A percentile compares a stretch with the other conserved stretches of the same genome.
Conservation (phyloP, 1,140 invertebrate species). For the Frieseomelitta varia region DNA sequence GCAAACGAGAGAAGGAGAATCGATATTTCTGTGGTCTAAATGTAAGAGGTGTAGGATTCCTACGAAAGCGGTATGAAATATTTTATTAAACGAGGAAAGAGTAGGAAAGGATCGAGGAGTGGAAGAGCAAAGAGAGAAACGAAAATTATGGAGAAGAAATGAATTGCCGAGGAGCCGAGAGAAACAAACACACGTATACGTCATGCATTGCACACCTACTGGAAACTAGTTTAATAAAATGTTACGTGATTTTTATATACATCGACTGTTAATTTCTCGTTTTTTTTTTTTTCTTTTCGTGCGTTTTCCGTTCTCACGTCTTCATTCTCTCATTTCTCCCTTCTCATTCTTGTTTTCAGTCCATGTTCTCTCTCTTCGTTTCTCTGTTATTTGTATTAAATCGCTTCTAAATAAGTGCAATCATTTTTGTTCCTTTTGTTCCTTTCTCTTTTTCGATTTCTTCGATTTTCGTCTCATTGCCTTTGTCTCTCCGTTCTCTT, state of each 20-base stretch:
- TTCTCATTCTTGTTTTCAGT: neutral
- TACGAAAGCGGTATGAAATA: slow-evolving; percentile 75
- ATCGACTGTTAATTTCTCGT: slow-evolving; percentile 72
- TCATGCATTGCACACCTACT: slow-evolving; percentile 68
- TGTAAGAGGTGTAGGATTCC: slow-evolving; percentile 45
- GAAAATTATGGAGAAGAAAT: no score
- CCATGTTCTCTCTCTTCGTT: neutral
- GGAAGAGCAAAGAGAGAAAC: neutral
- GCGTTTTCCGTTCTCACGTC: slow-evolving; percentile 28
- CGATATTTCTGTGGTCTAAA: slow-evolving; percentile 43
- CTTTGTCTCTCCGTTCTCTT: neutral
- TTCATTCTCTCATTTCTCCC: slow-evolving; percentile 26
- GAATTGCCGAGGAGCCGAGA: slow-evolving; percentile 44
- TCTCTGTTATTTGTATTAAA: no score
- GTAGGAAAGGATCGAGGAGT: neutral
- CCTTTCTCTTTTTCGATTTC: neutral
- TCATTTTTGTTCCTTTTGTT: neutral
- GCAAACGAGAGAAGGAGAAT: neutral
- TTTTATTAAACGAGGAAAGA: slow-evolving; percentile 64
- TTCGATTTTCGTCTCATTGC: neutral
- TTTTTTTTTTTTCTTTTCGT: slow-evolving; percentile 61
- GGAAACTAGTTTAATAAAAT: slow-evolving; percentile 78
- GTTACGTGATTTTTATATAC: slow-evolving; percentile 78
- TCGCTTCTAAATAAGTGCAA: neutral
- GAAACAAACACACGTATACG: slow-evolving; percentile 69